Evolutionary conservation across 2,797 vertebrate species (phyloP).

Genomic region (Ptychadena robeensis): DNA sequence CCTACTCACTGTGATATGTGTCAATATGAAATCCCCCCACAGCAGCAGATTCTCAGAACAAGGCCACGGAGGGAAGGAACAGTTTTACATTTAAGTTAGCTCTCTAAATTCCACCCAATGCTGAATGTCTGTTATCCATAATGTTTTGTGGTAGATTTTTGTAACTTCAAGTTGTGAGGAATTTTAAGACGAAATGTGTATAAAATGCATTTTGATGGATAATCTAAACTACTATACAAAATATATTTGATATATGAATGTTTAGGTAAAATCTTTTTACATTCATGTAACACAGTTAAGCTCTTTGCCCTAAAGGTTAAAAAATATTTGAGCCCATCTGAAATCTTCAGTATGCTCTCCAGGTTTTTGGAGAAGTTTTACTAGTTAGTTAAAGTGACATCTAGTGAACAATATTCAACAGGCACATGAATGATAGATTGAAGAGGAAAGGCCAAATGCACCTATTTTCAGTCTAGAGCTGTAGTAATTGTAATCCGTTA

Average conservation of each 20-base stretch:
- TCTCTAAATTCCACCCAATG: background rate
- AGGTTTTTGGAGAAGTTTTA: background rate
- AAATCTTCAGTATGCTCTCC: background rate
- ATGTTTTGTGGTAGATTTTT: background rate
- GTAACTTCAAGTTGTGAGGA: background rate
- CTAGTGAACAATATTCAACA: constrained; percentile 6
- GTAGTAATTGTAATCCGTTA: background rate
- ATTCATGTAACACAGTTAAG: background rate
- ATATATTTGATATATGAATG: background rate
- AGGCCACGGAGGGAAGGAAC: background rate
- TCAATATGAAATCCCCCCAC: background rate
- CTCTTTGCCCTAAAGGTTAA: background rate
- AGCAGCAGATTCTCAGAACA: background rate
- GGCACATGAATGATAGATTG: background rate
- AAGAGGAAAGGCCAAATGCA: background rate
- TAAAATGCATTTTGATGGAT: background rate
- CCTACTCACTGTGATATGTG: background rate
- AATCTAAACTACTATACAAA: background rate
- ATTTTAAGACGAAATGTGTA: background rate
- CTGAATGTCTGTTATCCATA: background rate
- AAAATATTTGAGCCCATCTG: background rate
- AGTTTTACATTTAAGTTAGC: background rate
- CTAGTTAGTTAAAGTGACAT: background rate
- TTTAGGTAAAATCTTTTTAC: background rate
- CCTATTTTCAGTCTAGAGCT: background rate